These are phyloP conservation scores for Distichodus sexfasciatus DNA, from an alignment of 2,797 vertebrate species.

Conservation along the genomic window DNA sequence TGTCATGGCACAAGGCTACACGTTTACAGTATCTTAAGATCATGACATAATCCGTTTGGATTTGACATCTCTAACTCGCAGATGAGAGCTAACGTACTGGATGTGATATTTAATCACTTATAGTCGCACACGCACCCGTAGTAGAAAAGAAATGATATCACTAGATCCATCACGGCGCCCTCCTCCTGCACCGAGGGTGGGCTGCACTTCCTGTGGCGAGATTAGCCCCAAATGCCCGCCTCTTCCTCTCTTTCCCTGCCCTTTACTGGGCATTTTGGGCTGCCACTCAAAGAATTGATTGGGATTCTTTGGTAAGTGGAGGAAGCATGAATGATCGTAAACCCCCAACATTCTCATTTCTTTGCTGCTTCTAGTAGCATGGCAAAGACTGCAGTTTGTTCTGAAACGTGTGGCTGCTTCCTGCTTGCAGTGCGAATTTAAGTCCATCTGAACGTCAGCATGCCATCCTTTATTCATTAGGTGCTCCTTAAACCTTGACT, in stretches of 20 bases:
- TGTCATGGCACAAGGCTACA: not conserved
- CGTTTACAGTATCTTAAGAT: not conserved
- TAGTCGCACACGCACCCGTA: not conserved
- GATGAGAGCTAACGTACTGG: not conserved
- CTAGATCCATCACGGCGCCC: constrained; percentile 26
- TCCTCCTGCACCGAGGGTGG: constrained; percentile 37
- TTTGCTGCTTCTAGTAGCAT: not conserved
- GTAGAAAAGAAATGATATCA: constrained; percentile 5
- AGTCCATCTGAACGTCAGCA: not conserved
- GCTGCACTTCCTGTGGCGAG: constrained; percentile 23
- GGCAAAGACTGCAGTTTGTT: not conserved
- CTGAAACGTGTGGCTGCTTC: constrained; percentile 2
- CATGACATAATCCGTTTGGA: not conserved
- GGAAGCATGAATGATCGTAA: constrained; percentile 27
- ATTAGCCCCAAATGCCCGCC: constrained; percentile 26
- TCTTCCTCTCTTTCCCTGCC: constrained; percentile 19
- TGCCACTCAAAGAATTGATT: constrained; percentile 43
- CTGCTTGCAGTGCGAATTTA: not conserved
- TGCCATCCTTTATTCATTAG: not conserved
- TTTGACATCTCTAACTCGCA: not conserved
- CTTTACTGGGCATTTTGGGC: constrained; percentile 24
- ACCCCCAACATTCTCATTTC: not conserved
- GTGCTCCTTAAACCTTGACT: not conserved
- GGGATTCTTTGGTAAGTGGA: constrained; percentile 48
- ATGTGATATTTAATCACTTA: not conserved